Evolutionary conservation across 2,797 vertebrate genomes (phyloP).

Genomic region (Pangasius djambal): DNA sequence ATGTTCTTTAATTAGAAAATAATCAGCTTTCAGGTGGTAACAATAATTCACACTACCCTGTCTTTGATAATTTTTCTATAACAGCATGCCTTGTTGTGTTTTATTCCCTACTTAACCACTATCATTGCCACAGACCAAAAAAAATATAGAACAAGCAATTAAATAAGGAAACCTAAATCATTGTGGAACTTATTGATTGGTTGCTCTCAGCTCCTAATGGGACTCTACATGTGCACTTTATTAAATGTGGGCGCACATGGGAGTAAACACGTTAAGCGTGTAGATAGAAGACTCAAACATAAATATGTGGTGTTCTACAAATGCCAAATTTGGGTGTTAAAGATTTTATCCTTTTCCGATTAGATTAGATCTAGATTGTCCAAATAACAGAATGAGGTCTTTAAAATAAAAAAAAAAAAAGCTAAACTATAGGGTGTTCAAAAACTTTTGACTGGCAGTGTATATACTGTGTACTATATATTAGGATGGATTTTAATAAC

Average conservation of each 20-base stretch:
- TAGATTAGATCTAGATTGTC: neutral
- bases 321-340: neutral
- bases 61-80: neutral
- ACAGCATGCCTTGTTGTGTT: neutral
- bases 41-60: neutral
- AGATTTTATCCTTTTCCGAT: neutral
- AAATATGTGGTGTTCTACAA: neutral
- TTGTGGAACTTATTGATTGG: neutral
- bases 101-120: neutral
- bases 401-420: neutral
- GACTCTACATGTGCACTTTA: conserved; percentile 9
- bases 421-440: neutral
- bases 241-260: neutral
- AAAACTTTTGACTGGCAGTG: neutral
- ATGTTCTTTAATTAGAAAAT: neutral
- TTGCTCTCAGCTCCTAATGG: neutral
- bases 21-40: neutral
- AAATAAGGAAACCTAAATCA: neutral
- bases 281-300: neutral
- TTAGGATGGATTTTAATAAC: neutral
- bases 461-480: neutral
- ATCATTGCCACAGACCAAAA: neutral
- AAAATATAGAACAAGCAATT: neutral
- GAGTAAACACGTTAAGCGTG: neutral
- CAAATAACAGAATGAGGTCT: neutral